A percentile compares a stretch with the other conserved stretches of the same genome.
These are phyloP conservation scores for Solea senegalensis DNA, from an alignment of 2,113 vertebrate species.

Conservation along the genomic window DNA sequence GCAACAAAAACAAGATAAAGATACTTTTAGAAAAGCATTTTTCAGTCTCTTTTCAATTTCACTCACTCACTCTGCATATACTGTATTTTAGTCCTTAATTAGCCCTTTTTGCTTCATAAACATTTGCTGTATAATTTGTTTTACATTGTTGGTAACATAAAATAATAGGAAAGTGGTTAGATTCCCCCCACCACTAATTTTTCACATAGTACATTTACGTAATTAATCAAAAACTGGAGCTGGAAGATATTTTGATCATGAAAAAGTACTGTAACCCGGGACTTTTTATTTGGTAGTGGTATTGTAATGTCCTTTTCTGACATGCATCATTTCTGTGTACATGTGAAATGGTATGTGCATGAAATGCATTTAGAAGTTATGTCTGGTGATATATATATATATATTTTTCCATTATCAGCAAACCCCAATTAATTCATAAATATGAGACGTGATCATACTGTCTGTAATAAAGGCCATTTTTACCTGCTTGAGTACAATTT, in stretches of 20 bases:
- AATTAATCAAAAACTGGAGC: too few relatives aligned
- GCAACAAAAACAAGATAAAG: neutral
- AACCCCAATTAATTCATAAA: neutral
- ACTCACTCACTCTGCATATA: neutral
- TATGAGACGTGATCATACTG: neutral
- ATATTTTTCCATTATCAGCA: neutral
- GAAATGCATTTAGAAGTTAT: neutral
- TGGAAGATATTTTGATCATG: too few relatives aligned
- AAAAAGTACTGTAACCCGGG: neutral
- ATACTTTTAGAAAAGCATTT: neutral
- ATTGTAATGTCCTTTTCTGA: constrained; percentile 1
- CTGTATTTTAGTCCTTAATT: neutral
- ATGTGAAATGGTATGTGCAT: too few relatives aligned
- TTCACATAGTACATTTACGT: too few relatives aligned
- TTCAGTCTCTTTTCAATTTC: too few relatives aligned
- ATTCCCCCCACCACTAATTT: too few relatives aligned
- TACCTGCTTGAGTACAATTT: too few relatives aligned
- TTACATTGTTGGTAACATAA: too few relatives aligned
- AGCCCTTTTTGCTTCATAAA: neutral
- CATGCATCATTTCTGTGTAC: neutral
- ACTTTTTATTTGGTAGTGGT: neutral
- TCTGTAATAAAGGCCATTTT: neutral
- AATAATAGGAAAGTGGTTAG: too few relatives aligned
- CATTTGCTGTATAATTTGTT: too few relatives aligned
- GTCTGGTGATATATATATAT: constrained; percentile 8